Base-by-base conservation (phyloP, 2,797 vertebrate genomes). In the Ambastaia sidthimunki region DNA sequence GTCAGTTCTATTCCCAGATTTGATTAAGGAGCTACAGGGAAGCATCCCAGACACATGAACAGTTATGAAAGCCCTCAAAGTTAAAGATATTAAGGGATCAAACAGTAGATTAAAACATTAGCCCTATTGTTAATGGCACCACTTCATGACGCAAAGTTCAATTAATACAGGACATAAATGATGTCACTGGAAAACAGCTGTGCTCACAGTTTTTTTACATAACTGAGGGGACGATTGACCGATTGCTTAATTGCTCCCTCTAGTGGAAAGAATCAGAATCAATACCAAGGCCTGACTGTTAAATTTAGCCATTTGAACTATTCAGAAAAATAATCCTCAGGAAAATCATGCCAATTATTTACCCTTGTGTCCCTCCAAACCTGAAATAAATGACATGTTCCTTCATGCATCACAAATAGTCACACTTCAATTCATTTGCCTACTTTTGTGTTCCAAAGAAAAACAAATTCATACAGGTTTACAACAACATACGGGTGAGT, bases 1-100 rank as follows among this genome's bases (percentile, higher is more conserved):
- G 62, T 34, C 60, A 23, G n/a, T 28, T 80, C 67, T 52, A 57
- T 76, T 79, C 63, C 65, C 71, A 76, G 66, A 50, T 57, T 71
- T 69, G 71, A 77, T 83, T 37, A 77, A 71, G 65, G 37, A 48
- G 34, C 62, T 60, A 59, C 11, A 69, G 7, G 18, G 63, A 65
- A 28, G 47, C 66, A 68, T 34, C 52, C 78, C 50, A 74, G 60
- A 59, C 18, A 62, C 34, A 57, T 71, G 10, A 47, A 18, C 48
- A 5, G 62, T 41, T 74, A 59, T n/a, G 6, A 44, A 74, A 50
- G 23, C 31, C 44, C 44, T 63, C 25, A 6, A 60, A 60, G 50
- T 63, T 7, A 50, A 52, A 48, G 18, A 31, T 19, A 57, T 3
- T 0, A 10, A 23, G 4, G 50, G 34, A 72, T 72, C 70, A 72